A percentile compares a stretch with the other conserved stretches of the same genome.
Evolutionary conservation across 2,113 vertebrate species (phyloP).

Genomic region (Sebastes fasciatus): DNA sequence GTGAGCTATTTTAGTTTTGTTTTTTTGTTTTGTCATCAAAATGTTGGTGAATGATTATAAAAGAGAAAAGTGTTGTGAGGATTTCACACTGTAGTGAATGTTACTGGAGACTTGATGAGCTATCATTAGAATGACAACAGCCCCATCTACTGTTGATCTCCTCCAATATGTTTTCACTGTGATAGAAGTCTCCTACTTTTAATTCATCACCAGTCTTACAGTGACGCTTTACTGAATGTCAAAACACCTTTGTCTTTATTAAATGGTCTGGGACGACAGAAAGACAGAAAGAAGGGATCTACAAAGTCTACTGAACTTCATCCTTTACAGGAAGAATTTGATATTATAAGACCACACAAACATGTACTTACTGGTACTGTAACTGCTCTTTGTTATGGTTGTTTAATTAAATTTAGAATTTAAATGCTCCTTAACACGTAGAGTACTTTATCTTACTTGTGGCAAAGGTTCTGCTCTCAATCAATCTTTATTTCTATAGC

Average conservation of each 20-base stretch:
- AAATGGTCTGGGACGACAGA: background rate
- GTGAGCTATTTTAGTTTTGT: background rate
- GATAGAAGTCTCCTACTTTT: background rate
- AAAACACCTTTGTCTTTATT: background rate
- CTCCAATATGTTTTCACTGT: background rate
- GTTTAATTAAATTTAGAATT: background rate
- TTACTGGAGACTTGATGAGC: background rate
- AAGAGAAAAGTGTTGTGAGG: background rate
- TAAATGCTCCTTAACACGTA: background rate
- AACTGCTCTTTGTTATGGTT: background rate
- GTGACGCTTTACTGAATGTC: background rate
- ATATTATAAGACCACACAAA: background rate
- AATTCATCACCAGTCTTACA: background rate
- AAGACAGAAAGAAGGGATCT: too few species aligned
- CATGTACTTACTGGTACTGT: background rate
- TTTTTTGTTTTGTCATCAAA: too few species aligned
- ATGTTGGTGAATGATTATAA: background rate
- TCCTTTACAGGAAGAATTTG: background rate
- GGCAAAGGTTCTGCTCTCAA: background rate
- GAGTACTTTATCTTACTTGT: background rate
- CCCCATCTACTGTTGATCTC: slow-evolving; percentile 56
- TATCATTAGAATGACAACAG: slow-evolving; percentile 32
- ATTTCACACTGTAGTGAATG: background rate
- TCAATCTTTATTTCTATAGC: too few species aligned
- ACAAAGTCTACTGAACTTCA: background rate